Percentiles rank a stretch among this genome's conserved stretches.
These are phyloP conservation scores for Laothoe populi DNA, from an alignment of 2,888 invertebrate genomes.

Conservation along the genomic window DNA sequence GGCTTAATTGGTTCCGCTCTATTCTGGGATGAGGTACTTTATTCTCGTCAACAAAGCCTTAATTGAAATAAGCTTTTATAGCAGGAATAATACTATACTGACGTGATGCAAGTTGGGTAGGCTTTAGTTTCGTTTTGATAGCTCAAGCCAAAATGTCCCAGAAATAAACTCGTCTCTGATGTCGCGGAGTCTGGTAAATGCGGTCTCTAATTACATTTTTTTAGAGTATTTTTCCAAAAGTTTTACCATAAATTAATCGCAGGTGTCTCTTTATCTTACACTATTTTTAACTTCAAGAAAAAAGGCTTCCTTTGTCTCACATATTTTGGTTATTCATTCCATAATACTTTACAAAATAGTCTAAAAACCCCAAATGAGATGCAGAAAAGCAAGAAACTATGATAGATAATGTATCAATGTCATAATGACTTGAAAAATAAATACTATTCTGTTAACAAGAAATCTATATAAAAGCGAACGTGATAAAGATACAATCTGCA, in stretches of 20 bases:
- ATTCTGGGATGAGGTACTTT: slow-evolving; percentile 53
- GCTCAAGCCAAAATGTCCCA: not conserved
- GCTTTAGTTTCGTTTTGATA: not conserved
- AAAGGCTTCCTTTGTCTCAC: no score
- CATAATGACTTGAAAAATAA: no score
- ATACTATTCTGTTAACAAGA: not conserved
- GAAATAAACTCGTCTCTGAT: not conserved
- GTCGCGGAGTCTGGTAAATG: not conserved
- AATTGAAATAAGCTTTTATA: slow-evolving; percentile 48
- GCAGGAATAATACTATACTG: slow-evolving; percentile 32
- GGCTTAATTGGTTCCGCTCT: slow-evolving; percentile 66
- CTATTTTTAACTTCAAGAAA: no score
- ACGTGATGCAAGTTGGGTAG: not conserved
- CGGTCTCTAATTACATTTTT: no score
- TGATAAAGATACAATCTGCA: slow-evolving; percentile 14
- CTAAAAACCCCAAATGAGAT: no score
- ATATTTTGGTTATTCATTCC: no score
- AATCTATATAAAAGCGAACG: slow-evolving; percentile 2
- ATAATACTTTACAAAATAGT: no score
- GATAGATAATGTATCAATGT: no score
- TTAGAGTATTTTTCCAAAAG: no score
- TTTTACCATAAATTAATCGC: no score
- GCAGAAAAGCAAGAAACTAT: no score
- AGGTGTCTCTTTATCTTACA: no score
- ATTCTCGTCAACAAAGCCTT: slow-evolving; percentile 54